Conservation (phyloP, 2,797 vertebrate species). For the Octomys mimax region DNA sequence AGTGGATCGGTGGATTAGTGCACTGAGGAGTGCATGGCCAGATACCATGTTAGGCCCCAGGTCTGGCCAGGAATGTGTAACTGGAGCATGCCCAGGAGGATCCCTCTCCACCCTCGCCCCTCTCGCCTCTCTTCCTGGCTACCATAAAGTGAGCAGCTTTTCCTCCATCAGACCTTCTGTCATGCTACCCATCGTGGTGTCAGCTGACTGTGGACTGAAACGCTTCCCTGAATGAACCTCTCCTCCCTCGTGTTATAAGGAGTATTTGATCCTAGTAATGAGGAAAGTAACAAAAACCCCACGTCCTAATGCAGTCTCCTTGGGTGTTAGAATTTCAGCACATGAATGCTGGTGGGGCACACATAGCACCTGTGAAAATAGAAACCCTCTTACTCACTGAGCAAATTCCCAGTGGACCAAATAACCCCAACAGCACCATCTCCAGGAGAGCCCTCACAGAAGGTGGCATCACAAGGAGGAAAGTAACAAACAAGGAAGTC, state of each 20-base stretch:
- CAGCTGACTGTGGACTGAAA: not conserved
- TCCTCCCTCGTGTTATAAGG: not conserved
- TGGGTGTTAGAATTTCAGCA: not conserved
- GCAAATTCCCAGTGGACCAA: slow-evolving; percentile 15
- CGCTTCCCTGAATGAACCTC: not conserved
- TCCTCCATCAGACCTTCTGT: not conserved
- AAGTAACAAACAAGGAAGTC: slow-evolving; percentile 12
- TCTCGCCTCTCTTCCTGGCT: not conserved
- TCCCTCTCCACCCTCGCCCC: not conserved
- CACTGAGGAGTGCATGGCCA: not conserved
- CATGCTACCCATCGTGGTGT: not conserved
- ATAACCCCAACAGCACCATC: not conserved
- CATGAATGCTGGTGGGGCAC: not conserved
- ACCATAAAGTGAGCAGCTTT: not conserved
- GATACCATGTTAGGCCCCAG: not conserved
- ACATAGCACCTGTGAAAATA: not conserved
- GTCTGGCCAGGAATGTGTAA: not conserved
- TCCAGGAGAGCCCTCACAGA: not conserved
- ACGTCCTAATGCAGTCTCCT: not conserved
- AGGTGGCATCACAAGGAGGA: not conserved
- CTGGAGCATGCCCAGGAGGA: not conserved
- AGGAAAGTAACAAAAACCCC: not conserved
- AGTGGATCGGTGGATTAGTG: not conserved
- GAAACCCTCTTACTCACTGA: not conserved
- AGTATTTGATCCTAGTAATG: not conserved